A percentile compares a stretch with the other conserved stretches of the same genome.
phyloP scores from a whole-genome alignment of 2,797 vertebrate species.

The Chelon labrosus region DNA sequence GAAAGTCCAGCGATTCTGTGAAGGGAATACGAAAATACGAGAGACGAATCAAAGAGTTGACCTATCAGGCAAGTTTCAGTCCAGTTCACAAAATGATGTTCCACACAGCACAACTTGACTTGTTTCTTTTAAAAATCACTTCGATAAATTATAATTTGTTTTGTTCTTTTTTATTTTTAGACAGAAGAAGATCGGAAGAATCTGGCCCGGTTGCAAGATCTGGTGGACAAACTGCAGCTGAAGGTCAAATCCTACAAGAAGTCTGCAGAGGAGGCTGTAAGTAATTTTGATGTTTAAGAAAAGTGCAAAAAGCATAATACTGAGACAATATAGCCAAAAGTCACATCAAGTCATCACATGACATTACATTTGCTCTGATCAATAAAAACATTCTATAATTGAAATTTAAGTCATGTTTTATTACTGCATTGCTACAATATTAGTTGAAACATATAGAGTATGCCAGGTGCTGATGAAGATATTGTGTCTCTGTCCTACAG shows the following conservation, averaged over 20 bases:
- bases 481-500: conserved; percentile 62
- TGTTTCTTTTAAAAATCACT: neutral
- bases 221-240: conserved; percentile 86
- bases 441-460: neutral
- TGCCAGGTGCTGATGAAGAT: neutral
- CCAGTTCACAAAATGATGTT: fast-evolving
- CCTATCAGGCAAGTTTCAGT: conserved; percentile 76
- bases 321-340: neutral
- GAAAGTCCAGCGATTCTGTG: conserved; percentile 74
- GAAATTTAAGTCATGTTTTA: too few species aligned
- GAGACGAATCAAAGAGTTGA: conserved; percentile 83
- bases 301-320: neutral
- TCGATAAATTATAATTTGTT: neutral
- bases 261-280: conserved; percentile 82
- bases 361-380: too few species aligned
- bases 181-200: conserved; percentile 87
- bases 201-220: conserved; percentile 81
- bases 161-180: conserved; percentile 51
- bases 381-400: too few species aligned
- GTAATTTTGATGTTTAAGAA: conserved; percentile 37
- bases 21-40: conserved; percentile 85
- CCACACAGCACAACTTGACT: neutral
- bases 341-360: neutral
- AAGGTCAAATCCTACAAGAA: conserved; percentile 87
- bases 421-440: neutral